Conservation (phyloP, 2,797 vertebrate genomes). For the Sarcophilus harrisii region DNA sequence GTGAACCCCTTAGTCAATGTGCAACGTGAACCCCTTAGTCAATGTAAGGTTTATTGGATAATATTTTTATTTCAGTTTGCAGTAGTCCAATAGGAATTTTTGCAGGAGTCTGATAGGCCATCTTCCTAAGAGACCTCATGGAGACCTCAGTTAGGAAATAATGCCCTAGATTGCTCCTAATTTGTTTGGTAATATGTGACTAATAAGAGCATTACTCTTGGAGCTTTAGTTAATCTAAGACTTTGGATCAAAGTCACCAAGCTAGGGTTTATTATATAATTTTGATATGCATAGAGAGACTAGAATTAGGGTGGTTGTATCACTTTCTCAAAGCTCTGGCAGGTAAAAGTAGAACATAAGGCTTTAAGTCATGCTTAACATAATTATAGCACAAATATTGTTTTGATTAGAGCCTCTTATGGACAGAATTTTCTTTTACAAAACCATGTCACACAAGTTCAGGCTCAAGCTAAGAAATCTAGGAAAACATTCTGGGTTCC, state of each 20-base stretch:
- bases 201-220: no score
- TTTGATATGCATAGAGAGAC: neutral
- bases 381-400: neutral
- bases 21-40: neutral
- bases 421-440: neutral
- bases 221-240: neutral
- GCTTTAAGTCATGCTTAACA: neutral
- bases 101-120: neutral
- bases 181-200: neutral
- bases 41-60: neutral
- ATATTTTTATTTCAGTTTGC: neutral
- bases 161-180: neutral
- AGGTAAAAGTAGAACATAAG: neutral
- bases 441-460: neutral
- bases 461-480: neutral
- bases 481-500: neutral
- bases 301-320: neutral
- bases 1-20: neutral
- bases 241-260: neutral
- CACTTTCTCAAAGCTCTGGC: neutral
- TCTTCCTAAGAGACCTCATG: neutral
- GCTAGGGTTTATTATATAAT: neutral
- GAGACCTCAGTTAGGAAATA: neutral
- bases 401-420: neutral
- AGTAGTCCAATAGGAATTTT: neutral